These are phyloP conservation scores for Vireo altiloquus DNA, from an alignment of 2,113 vertebrate species.

Conservation along the genomic window DNA sequence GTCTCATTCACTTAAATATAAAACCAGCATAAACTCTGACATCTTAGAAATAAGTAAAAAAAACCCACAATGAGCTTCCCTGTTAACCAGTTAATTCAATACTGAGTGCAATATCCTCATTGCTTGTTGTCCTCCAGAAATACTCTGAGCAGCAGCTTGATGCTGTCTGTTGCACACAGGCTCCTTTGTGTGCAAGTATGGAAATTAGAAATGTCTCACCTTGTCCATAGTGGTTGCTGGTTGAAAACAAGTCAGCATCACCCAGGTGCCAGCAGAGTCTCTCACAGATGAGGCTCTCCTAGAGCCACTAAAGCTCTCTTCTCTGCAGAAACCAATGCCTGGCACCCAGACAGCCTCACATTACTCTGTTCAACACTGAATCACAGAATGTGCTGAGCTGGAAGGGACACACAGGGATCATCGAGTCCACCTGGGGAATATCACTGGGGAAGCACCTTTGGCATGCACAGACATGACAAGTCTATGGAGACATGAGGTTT, in stretches of 20 bases:
- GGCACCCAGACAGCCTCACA: background rate
- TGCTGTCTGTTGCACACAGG: background rate
- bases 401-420: background rate
- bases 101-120: background rate
- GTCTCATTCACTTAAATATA: background rate
- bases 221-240: background rate
- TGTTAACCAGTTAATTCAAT: background rate
- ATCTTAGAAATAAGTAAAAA: background rate
- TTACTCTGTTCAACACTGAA: background rate
- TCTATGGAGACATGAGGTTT: background rate
- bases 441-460: background rate
- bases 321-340: background rate
- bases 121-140: background rate
- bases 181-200: rapidly evolving
- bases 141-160: background rate
- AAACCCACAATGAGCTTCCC: background rate
- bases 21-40: background rate
- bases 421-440: rapidly evolving
- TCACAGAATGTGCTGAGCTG: background rate
- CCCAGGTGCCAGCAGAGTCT: background rate
- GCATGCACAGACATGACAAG: background rate
- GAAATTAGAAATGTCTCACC: background rate
- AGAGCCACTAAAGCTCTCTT: background rate
- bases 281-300: background rate
- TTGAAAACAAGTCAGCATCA: background rate